Evolutionary conservation across 30 jellyfish, hydroid and myxozoan species (phyloP).

Genomic region (Aurelia sp.): DNA sequence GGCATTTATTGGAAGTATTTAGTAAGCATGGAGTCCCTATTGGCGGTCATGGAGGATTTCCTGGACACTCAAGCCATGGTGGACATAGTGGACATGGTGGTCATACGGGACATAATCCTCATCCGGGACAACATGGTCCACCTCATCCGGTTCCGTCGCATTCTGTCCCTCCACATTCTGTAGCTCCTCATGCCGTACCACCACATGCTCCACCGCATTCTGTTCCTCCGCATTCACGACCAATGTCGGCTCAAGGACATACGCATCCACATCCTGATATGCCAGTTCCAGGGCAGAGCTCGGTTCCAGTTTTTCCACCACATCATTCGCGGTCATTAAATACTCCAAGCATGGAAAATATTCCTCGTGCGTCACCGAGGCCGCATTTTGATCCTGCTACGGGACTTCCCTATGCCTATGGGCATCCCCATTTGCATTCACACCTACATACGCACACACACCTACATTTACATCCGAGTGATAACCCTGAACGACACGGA

Average conservation of each 20-base stretch:
- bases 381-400: conserved; percentile 83
- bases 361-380: conserved; percentile 81
- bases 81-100: conserved; percentile 33
- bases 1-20: conserved; percentile 64
- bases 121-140: conserved; percentile 56
- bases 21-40: conserved; percentile 71
- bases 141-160: conserved; percentile 42
- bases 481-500: conserved; percentile 48
- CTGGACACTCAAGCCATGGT: conserved; percentile 37
- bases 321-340: conserved; percentile 61
- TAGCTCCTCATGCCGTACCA: conserved; percentile 15
- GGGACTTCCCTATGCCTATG: conserved; percentile 74
- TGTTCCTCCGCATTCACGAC: conserved; percentile 40
- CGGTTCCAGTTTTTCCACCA: conserved; percentile 70
- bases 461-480: conserved; percentile 98
- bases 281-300: conserved; percentile 65
- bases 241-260: conserved; percentile 58
- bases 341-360: conserved; percentile 68
- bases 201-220: conserved; percentile 12
- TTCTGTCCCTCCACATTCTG: conserved; percentile 4
- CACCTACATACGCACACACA: conserved; percentile 98
- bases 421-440: conserved; percentile 96
- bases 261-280: conserved; percentile 60
- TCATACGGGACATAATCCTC: conserved; percentile 16
- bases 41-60: conserved; percentile 54